phyloP scores from a whole-genome alignment of 2,888 invertebrate genomes.

The Synanthedon myopaeformis region DNA sequence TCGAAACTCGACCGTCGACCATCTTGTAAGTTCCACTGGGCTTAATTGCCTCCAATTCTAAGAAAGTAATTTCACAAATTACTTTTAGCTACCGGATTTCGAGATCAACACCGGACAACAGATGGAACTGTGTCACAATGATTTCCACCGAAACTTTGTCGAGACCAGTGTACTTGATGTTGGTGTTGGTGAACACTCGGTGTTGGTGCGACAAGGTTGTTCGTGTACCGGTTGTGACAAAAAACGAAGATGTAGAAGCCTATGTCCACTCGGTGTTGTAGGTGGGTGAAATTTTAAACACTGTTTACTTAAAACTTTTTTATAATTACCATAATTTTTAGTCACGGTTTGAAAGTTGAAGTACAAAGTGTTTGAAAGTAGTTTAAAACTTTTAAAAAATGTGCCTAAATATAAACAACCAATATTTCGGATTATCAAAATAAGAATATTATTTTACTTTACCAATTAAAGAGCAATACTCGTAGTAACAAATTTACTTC shows the following conservation, averaged over 20 bases:
- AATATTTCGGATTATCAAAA: too few species aligned
- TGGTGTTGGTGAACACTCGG: not conserved
- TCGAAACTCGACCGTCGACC: not conserved
- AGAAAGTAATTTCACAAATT: constrained; percentile 72
- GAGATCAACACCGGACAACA: constrained; percentile 42
- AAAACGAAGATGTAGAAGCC: constrained; percentile 27
- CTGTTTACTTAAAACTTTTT: not conserved
- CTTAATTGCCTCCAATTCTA: constrained; percentile 67
- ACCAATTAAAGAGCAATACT: too few species aligned
- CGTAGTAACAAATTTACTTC: too few species aligned
- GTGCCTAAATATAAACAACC: rapidly evolving
- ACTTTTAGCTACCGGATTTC: constrained; percentile 65
- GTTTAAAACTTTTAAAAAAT: too few species aligned
- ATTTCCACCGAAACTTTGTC: constrained; percentile 1
- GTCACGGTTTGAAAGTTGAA: too few species aligned
- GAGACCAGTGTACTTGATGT: not conserved
- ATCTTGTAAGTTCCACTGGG: not conserved
- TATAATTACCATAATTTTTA: not conserved
- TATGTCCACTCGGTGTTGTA: constrained; percentile 26
- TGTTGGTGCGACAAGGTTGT: constrained; percentile 29
- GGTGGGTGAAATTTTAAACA: constrained; percentile 31
- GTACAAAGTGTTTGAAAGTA: too few species aligned
- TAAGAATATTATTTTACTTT: too few species aligned
- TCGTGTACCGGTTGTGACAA: constrained; percentile 30
- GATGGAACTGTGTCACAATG: constrained; percentile 34